Evolutionary conservation across 2,113 vertebrate species (phyloP).

Genomic region (Myxocyprinus asiaticus): DNA sequence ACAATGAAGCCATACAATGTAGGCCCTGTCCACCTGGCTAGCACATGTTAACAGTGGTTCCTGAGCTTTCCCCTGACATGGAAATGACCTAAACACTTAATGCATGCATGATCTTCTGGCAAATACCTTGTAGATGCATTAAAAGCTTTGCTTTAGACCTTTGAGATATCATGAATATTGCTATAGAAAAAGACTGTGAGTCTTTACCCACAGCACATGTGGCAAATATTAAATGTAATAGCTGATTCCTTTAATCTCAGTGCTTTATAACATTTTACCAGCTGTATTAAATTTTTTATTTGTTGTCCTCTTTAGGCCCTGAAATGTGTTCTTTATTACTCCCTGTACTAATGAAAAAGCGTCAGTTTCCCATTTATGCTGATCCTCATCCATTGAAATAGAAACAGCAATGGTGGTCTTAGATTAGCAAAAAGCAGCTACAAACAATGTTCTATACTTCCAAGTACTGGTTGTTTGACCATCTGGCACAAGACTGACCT

Average conservation of each 20-base stretch:
- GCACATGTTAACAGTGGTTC: slow-evolving; percentile 44
- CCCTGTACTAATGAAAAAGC: slow-evolving; percentile 21
- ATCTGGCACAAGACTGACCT: slow-evolving; percentile 40
- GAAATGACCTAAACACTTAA: slow-evolving; percentile 22
- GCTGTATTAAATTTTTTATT: slow-evolving; percentile 7
- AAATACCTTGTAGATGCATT: slow-evolving; percentile 45
- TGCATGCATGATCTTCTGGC: slow-evolving; percentile 27
- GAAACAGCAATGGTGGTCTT: not conserved
- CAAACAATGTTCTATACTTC: not conserved
- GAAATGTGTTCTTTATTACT: slow-evolving; percentile 37
- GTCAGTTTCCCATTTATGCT: slow-evolving; percentile 2
- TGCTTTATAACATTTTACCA: slow-evolving; percentile 24
- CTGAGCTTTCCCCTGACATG: not conserved
- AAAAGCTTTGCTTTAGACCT: slow-evolving; percentile 13
- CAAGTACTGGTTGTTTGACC: slow-evolving; percentile 14
- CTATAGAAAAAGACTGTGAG: not conserved
- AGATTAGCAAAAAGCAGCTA: too few species aligned
- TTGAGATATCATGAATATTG: slow-evolving; percentile 4
- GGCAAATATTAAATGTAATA: not conserved
- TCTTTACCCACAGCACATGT: not conserved
- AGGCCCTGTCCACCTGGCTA: slow-evolving; percentile 39
- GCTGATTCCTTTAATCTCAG: not conserved
- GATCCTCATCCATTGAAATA: not conserved
- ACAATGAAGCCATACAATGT: not conserved
- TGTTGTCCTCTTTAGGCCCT: slow-evolving; percentile 14